Conservation (phyloP, 1,140 invertebrate genomes). For the Brachionus paranguensis region DNA sequence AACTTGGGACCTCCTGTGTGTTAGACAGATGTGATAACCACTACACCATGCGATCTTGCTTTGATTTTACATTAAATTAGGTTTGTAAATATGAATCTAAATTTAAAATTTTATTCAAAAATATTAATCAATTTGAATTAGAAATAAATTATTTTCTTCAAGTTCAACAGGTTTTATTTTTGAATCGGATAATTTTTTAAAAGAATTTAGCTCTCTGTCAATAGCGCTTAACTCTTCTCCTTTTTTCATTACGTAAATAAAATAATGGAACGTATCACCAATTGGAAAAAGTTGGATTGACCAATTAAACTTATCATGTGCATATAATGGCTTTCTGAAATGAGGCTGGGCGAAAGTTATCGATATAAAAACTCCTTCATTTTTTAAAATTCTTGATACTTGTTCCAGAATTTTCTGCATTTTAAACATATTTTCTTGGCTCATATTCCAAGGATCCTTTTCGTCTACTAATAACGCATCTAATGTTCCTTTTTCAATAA, state of each 20-base stretch:
- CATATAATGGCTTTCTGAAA: slow-evolving; percentile 55
- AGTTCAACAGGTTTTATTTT: not conserved
- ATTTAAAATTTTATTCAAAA: not conserved
- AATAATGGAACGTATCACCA: slow-evolving; percentile 57
- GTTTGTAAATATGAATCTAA: not conserved
- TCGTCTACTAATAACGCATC: slow-evolving; percentile 58
- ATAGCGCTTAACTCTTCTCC: slow-evolving; percentile 41
- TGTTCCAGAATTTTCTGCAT: slow-evolving; percentile 50
- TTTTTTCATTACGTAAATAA: slow-evolving; percentile 53
- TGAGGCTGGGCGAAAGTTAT: slow-evolving; percentile 59
- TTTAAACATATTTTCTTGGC: slow-evolving; percentile 45
- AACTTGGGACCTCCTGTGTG: slow-evolving; percentile 19
- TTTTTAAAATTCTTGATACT: slow-evolving; percentile 50
- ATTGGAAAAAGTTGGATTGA: slow-evolving; percentile 48
- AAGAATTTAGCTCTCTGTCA: not conserved
- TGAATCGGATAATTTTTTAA: not conserved
- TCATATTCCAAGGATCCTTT: slow-evolving; percentile 56
- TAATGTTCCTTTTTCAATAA: slow-evolving; percentile 59
- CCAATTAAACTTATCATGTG: slow-evolving; percentile 48
- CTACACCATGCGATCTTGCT: slow-evolving; percentile 19
- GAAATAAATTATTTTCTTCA: not conserved
- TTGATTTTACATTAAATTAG: not conserved
- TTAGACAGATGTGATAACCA: slow-evolving; percentile 33
- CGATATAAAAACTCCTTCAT: slow-evolving; percentile 57
- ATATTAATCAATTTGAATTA: not conserved